A percentile compares a stretch with the other conserved stretches of the same genome.
These are phyloP conservation scores for Poeciliopsis occidentalis DNA, from an alignment of 2,113 vertebrate species.

Conservation along the genomic window DNA sequence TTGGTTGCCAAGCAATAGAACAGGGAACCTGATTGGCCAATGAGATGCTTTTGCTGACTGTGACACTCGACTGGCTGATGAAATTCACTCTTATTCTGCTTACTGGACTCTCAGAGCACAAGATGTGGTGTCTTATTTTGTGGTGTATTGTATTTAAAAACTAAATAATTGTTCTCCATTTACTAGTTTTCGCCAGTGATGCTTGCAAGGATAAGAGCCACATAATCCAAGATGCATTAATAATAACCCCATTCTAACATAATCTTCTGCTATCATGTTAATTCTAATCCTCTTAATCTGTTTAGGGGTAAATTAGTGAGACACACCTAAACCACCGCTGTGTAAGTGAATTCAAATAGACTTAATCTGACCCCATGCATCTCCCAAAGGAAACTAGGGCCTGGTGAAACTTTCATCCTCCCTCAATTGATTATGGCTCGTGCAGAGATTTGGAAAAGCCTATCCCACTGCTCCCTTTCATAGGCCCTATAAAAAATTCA, in stretches of 20 bases:
- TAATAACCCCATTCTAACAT: conserved; percentile 22
- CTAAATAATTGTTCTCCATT: neutral
- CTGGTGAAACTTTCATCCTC: conserved; percentile 76
- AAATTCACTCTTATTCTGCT: conserved; percentile 40
- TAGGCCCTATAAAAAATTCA: conserved; percentile 80
- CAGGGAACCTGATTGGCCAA: conserved; percentile 59
- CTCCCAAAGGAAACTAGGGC: conserved; percentile 66
- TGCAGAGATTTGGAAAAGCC: conserved; percentile 77
- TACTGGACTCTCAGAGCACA: conserved; percentile 11
- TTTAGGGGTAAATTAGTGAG: conserved; percentile 54
- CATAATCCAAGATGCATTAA: conserved; percentile 6
- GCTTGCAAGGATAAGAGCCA: neutral
- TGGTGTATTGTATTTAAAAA: neutral
- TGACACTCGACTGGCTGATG: conserved; percentile 56
- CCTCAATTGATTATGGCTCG: conserved; percentile 77
- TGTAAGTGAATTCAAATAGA: conserved; percentile 75
- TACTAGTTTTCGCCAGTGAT: neutral
- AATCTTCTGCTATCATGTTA: conserved; percentile 38
- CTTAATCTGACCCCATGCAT: conserved; percentile 76
- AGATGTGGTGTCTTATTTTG: neutral
- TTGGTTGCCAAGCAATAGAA: conserved; percentile 73
- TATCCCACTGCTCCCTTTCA: conserved; percentile 79
- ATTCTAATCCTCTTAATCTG: conserved; percentile 63
- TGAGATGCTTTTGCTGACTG: conserved; percentile 62
- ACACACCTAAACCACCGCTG: conserved; percentile 72